Conservation (phyloP, 2,113 vertebrate genomes). For the Antechinus stuartii region DNA sequence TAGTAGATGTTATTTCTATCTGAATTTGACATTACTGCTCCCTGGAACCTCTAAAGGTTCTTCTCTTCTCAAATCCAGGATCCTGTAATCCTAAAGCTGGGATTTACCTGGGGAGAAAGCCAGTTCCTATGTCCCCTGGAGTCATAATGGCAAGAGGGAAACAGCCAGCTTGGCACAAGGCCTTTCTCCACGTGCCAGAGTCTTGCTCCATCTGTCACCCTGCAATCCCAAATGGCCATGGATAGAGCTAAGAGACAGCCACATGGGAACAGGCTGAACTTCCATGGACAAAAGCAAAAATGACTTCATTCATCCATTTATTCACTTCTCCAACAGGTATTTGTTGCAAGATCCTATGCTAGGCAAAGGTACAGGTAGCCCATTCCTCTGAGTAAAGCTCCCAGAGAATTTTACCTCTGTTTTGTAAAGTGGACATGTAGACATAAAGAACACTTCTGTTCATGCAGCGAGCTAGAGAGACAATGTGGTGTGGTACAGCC, state of each 20-base stretch:
- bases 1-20: background rate
- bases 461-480: background rate
- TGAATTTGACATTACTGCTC: background rate
- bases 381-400: background rate
- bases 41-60: background rate
- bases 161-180: background rate
- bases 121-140: background rate
- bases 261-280: background rate
- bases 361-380: background rate
- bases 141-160: background rate
- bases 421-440: background rate
- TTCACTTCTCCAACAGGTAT: background rate
- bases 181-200: background rate
- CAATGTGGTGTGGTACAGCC: background rate
- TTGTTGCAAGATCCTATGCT: background rate
- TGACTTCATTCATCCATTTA: background rate
- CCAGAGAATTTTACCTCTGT: background rate
- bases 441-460: background rate
- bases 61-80: background rate
- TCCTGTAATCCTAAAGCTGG: background rate
- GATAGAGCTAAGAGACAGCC: background rate
- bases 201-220: background rate
- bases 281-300: background rate
- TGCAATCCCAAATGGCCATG: background rate
- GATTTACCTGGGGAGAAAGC: background rate